Percentiles rank a stretch among this genome's conserved stretches.
These are phyloP conservation scores for Radopholus similis DNA, from an alignment of 1,140 invertebrate genomes.

Conservation along the genomic window DNA sequence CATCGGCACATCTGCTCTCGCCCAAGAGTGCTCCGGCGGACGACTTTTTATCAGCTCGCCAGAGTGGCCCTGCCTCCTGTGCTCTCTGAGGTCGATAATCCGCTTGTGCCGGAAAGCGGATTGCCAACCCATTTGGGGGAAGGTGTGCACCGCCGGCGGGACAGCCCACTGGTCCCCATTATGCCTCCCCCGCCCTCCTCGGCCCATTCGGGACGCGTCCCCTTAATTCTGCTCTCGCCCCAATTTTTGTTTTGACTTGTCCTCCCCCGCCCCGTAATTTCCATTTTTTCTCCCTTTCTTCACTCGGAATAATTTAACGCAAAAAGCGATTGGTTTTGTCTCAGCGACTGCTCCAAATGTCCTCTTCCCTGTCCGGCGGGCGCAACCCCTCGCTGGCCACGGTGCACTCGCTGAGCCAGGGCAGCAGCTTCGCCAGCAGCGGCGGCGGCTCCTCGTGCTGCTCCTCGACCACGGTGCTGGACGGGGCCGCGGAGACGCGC, in stretches of 20 bases:
- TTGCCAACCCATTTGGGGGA: too few species aligned
- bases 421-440: constrained; percentile 15
- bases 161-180: too few species aligned
- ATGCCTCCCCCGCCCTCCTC: too few species aligned
- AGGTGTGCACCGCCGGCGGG: too few species aligned
- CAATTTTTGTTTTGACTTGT: not conserved
- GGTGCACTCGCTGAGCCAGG: constrained; percentile 5
- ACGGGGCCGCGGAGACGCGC: not conserved
- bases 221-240: not conserved
- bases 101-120: too few species aligned
- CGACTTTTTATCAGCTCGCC: too few species aligned
- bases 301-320: too few species aligned
- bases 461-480: not conserved
- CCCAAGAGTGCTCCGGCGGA: too few species aligned
- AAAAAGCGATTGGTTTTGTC: too few species aligned
- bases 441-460: constrained; percentile 10
- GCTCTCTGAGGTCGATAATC: too few species aligned
- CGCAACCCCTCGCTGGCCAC: not conserved
- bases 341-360: not conserved
- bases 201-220: not conserved
- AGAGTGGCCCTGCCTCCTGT: too few species aligned
- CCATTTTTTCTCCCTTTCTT: not conserved
- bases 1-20: too few species aligned
- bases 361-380: not conserved
- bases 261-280: not conserved